Conservation (phyloP, 2,113 vertebrate genomes). For the Cyanoliseus patagonus region DNA sequence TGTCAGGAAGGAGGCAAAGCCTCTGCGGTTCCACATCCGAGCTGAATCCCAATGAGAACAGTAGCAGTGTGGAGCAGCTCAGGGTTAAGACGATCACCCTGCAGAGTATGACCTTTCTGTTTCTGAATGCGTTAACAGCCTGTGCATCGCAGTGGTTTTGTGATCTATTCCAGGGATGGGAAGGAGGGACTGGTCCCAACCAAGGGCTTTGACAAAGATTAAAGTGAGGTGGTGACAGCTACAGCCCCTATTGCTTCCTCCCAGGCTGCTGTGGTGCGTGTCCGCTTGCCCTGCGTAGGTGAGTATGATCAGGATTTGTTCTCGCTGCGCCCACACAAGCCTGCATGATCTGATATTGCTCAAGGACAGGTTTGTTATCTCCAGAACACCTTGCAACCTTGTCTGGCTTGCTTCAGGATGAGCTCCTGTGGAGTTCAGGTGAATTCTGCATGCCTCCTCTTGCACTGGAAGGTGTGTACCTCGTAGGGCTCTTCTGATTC, state of each 20-base stretch:
- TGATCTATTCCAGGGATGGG: background rate
- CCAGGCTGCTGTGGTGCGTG: fast-evolving
- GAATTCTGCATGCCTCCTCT: background rate
- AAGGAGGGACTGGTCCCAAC: background rate
- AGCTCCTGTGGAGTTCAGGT: fast-evolving
- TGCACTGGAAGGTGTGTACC: fast-evolving
- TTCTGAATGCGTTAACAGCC: background rate
- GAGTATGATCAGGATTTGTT: background rate
- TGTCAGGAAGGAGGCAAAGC: background rate
- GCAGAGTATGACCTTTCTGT: background rate
- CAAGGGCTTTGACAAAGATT: background rate
- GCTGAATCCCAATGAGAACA: background rate
- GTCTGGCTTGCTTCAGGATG: background rate
- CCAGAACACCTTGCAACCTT: background rate
- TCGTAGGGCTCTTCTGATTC: fast-evolving
- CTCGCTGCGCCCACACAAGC: fast-evolving
- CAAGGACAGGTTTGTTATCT: background rate
- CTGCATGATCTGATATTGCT: background rate
- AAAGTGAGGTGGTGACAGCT: background rate
- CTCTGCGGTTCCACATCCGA: background rate
- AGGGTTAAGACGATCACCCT: slow-evolving; percentile 12
- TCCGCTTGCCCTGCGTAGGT: background rate
- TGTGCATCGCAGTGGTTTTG: background rate
- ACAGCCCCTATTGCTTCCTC: background rate
- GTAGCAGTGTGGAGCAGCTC: background rate